phyloP scores from a whole-genome alignment of 1,140 invertebrate species.

The Mizuhopecten yessoensis region DNA sequence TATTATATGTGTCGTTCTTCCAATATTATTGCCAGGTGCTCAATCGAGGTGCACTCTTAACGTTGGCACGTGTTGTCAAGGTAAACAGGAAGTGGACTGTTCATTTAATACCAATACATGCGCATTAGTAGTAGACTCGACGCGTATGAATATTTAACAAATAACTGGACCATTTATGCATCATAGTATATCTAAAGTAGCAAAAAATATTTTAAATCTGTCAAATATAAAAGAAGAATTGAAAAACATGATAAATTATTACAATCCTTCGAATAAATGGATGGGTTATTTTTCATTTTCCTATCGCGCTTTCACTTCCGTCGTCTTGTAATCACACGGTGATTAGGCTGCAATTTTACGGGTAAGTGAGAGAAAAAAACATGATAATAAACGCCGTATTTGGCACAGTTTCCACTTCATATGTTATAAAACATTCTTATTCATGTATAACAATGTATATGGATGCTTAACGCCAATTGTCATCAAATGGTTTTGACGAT shows the following conservation, averaged over 20 bases:
- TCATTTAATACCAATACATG: not conserved
- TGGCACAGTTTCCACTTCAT: not conserved
- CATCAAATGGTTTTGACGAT: not conserved
- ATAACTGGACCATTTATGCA: not conserved
- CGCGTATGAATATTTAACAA: not conserved
- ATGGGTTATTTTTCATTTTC: not conserved
- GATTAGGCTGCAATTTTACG: not conserved
- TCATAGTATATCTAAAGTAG: not conserved
- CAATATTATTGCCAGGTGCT: not conserved
- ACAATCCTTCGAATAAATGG: not conserved
- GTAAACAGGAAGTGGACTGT: not conserved
- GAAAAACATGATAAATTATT: not conserved
- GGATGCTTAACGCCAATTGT: not conserved
- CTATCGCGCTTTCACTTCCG: slow-evolving; percentile 4
- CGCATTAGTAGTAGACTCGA: not conserved
- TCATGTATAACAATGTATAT: not conserved
- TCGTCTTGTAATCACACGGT: slow-evolving; percentile 37
- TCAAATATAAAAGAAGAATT: not conserved
- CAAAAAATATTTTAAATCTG: not conserved
- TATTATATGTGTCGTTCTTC: too few species aligned
- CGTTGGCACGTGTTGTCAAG: slow-evolving; percentile 25
- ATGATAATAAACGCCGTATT: not conserved
- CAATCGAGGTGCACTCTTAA: not conserved
- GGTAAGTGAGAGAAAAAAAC: not conserved
- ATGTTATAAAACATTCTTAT: not conserved